phyloP scores from a whole-genome alignment of 2,797 vertebrate genomes.

The Pelodytes ibericus region DNA sequence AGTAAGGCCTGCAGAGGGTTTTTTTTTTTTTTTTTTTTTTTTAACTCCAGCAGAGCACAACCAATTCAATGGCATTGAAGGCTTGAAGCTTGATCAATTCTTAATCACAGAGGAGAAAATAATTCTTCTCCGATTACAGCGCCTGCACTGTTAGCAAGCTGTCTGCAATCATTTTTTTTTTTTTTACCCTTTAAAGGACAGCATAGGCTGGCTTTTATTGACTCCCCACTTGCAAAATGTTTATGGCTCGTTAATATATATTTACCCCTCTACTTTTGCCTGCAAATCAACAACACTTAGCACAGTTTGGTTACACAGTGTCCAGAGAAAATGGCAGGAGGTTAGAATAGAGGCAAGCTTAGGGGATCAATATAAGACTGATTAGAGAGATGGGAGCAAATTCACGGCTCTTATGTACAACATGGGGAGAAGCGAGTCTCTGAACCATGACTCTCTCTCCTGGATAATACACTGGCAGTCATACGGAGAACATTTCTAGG shows the following conservation, averaged over 20 bases:
- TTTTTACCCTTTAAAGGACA: slow-evolving; percentile 67
- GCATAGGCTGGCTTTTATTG: slow-evolving; percentile 84
- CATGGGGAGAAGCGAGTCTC: slow-evolving; percentile 76
- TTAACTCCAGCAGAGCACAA: slow-evolving; percentile 81
- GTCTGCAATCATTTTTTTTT: slow-evolving; percentile 81
- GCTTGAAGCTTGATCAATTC: slow-evolving; percentile 89
- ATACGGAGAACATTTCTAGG: slow-evolving; percentile 72
- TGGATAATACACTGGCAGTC: slow-evolving; percentile 75
- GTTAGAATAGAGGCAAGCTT: slow-evolving; percentile 85
- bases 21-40: slow-evolving; percentile 77
- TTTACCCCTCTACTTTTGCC: slow-evolving; percentile 87
- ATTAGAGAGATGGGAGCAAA: slow-evolving; percentile 92
- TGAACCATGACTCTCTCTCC: slow-evolving; percentile 71
- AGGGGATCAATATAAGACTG: slow-evolving; percentile 86
- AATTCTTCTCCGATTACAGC: slow-evolving; percentile 81
- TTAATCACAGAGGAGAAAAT: slow-evolving; percentile 84
- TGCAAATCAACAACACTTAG: slow-evolving; percentile 87
- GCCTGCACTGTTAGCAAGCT: slow-evolving; percentile 83
- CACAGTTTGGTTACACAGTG: slow-evolving; percentile 87
- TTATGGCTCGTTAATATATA: slow-evolving; percentile 87
- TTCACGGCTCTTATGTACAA: slow-evolving; percentile 85
- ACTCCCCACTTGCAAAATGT: slow-evolving; percentile 84
- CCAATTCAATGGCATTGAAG: slow-evolving; percentile 85
- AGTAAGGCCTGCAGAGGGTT: slow-evolving; percentile 81
- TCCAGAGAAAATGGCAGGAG: slow-evolving; percentile 86